These are phyloP conservation scores for Leptura quadrifasciata DNA, from an alignment of 2,888 invertebrate species.

Conservation along the genomic window DNA sequence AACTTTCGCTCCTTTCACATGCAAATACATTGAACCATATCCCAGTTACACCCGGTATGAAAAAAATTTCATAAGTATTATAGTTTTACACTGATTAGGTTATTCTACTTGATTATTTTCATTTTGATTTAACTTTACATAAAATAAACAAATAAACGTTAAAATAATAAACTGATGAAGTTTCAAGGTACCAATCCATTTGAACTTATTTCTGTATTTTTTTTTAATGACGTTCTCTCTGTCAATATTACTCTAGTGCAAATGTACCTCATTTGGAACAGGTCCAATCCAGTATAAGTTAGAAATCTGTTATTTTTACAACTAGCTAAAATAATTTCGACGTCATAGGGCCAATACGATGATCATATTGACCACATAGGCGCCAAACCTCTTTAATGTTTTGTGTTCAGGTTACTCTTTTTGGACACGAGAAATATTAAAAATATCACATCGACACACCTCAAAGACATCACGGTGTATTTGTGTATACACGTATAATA, in stretches of 20 bases:
- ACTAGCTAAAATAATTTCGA: conserved; percentile 23
- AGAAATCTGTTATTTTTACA: conserved; percentile 37
- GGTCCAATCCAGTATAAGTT: conserved; percentile 25
- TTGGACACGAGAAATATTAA: no score
- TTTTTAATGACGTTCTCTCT: not conserved
- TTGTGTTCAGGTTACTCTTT: not conserved
- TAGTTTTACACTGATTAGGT: not conserved
- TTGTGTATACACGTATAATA: no score
- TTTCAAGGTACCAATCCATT: conserved; percentile 1
- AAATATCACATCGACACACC: no score
- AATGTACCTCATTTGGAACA: conserved; percentile 30
- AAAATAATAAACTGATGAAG: conserved; percentile 17
- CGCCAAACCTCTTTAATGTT: not conserved
- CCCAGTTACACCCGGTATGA: no score
- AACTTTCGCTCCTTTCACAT: no score
- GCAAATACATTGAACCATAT: no score
- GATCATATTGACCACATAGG: not conserved
- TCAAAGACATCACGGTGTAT: no score
- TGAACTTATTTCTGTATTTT: conserved; percentile 29
- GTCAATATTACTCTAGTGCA: conserved; percentile 10
- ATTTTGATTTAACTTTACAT: not conserved
- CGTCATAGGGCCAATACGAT: not conserved
- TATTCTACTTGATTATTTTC: not conserved
- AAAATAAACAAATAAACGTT: conserved; percentile 7
- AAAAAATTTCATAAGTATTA: not conserved